Conservation (phyloP, 2,888 invertebrate species). For the Prenolepis imparis region DNA sequence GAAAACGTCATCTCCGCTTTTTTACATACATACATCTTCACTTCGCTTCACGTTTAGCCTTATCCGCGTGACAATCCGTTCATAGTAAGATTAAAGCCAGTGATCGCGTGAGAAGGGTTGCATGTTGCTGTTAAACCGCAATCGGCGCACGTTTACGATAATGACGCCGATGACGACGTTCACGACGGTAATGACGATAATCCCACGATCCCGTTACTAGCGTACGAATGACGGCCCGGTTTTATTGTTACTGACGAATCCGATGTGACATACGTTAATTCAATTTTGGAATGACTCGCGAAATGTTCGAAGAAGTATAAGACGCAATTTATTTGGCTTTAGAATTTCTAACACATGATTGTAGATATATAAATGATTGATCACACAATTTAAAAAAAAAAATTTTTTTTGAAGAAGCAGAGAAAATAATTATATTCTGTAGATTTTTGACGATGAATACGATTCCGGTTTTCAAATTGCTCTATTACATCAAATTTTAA, state of each 20-base stretch:
- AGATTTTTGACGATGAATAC: background rate
- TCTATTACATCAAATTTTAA: no score
- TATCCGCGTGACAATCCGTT: conserved; percentile 58
- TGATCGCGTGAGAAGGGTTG: conserved; percentile 61
- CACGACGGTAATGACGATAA: conserved; percentile 61
- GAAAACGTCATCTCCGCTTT: conserved; percentile 17
- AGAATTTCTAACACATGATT: background rate
- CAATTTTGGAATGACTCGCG: background rate
- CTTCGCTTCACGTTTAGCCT: conserved; percentile 47
- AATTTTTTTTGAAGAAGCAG: background rate
- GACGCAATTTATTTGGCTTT: background rate
- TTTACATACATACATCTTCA: conserved; percentile 26
- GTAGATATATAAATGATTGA: background rate
- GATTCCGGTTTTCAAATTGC: no score
- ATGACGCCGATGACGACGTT: conserved; percentile 66
- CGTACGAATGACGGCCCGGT: background rate
- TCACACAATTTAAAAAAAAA: background rate
- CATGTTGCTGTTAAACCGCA: conserved; percentile 41
- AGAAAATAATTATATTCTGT: background rate
- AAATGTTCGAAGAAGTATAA: background rate
- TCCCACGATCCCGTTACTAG: conserved; percentile 11
- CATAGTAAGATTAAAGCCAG: conserved; percentile 21
- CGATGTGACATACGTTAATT: background rate
- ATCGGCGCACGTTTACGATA: conserved; percentile 62
- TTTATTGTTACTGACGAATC: conserved; percentile 27